phyloP scores from a whole-genome alignment of 2,113 vertebrate species.

The Dermatemys mawii region DNA sequence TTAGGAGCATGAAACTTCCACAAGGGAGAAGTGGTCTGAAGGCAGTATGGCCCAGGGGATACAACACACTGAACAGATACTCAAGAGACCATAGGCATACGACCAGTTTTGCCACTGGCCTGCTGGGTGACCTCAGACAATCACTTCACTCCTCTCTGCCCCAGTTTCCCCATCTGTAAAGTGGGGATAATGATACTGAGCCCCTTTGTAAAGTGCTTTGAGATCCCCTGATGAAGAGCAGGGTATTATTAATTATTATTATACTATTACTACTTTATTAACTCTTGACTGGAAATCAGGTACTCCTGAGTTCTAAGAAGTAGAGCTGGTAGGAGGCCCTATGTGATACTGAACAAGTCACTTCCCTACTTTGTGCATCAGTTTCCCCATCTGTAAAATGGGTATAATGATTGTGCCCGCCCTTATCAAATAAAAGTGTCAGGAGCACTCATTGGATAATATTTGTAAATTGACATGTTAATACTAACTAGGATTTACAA shows the following conservation, averaged over 20 bases:
- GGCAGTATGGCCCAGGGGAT: not conserved
- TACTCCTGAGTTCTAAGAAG: not conserved
- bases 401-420: not conserved
- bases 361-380: constrained; percentile 2
- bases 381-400: constrained; percentile 10
- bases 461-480: constrained; percentile 35
- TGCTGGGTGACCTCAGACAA: not conserved
- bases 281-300: not conserved
- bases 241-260: not conserved
- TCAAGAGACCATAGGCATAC: not conserved
- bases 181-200: not conserved
- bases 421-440: constrained; percentile 9
- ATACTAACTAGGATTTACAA: constrained; percentile 26
- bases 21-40: not conserved
- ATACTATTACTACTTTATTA: not conserved
- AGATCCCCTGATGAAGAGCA: not conserved
- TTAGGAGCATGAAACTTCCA: not conserved
- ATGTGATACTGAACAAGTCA: not conserved
- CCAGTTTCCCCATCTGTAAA: not conserved
- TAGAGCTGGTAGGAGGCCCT: not conserved
- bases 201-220: not conserved
- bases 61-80: not conserved
- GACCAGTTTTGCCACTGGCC: not conserved
- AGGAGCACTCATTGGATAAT: constrained; percentile 28
- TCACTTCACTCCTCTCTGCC: not conserved